A percentile compares a stretch with the other conserved stretches of the same genome.
These are phyloP conservation scores for Acanthosoma haemorrhoidale DNA, from an alignment of 2,888 invertebrate species.

Conservation along the genomic window DNA sequence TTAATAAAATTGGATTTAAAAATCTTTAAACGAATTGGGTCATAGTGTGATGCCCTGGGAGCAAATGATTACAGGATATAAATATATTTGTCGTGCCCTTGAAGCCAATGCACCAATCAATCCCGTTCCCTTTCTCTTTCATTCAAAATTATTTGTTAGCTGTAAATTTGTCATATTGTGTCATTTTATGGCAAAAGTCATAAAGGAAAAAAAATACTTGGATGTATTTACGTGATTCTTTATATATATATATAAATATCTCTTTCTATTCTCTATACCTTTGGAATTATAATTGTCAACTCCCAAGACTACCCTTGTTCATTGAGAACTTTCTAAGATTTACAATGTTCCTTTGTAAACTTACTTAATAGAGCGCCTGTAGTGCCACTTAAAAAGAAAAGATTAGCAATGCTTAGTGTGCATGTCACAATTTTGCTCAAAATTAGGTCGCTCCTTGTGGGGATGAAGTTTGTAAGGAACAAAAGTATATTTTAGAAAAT, in stretches of 20 bases:
- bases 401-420: slow-evolving; percentile 20
- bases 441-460: not conserved
- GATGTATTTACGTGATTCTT: slow-evolving; percentile 14
- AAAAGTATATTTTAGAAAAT: slow-evolving; percentile 15
- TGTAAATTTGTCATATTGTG: slow-evolving; percentile 34
- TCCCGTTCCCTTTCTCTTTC: slow-evolving; percentile 23
- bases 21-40: slow-evolving; percentile 15
- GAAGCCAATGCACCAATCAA: slow-evolving; percentile 16
- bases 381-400: not conserved
- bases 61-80: slow-evolving; percentile 30
- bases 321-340: slow-evolving; percentile 16
- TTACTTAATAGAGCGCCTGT: not conserved
- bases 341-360: not conserved
- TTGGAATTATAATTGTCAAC: slow-evolving; percentile 3
- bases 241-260: slow-evolving; percentile 7
- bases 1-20: slow-evolving; percentile 24
- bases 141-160: slow-evolving; percentile 27
- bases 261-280: slow-evolving; percentile 16
- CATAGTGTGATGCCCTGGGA: slow-evolving; percentile 32
- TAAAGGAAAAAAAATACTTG: slow-evolving; percentile 11
- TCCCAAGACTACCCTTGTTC: slow-evolving; percentile 14
- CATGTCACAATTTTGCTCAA: slow-evolving; percentile 25
- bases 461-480: not conserved
- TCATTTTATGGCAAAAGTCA: slow-evolving; percentile 29
- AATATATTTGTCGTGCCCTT: slow-evolving; percentile 6